Conservation (phyloP, 2,113 vertebrate species). For the Miniopterus natalensis region DNA sequence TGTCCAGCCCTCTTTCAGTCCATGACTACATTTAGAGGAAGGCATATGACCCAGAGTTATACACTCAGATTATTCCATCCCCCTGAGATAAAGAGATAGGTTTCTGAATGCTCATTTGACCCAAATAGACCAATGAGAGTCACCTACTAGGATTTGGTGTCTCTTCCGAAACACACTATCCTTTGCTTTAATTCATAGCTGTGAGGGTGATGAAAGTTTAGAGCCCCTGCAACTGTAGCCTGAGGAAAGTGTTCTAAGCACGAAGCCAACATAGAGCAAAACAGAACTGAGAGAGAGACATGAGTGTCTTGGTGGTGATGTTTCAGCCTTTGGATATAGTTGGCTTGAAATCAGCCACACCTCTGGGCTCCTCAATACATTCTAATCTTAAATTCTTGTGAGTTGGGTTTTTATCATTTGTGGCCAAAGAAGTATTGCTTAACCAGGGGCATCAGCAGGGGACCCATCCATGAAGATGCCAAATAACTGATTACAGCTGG, state of each 20-base stretch:
- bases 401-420: conserved; percentile 68
- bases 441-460: background rate
- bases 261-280: background rate
- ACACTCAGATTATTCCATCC: background rate
- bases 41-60: background rate
- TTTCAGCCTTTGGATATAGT: background rate
- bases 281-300: background rate
- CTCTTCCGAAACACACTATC: background rate
- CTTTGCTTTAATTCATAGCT: background rate
- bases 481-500: conserved; percentile 26
- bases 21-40: background rate
- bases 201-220: background rate
- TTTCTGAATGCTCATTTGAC: conserved; percentile 1
- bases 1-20: background rate
- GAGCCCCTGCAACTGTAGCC: background rate
- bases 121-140: background rate
- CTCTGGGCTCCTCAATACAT: conserved; percentile 21
- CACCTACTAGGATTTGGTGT: background rate
- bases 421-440: conserved; percentile 54
- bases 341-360: conserved; percentile 32
- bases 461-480: conserved; percentile 51
- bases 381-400: conserved; percentile 60
- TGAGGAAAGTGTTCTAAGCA: background rate
- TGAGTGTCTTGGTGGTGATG: background rate
- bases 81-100: background rate